Evolutionary conservation across 1,140 invertebrate genomes (phyloP), one percentile per base, ranked within the genome.

Genomic region (Berghia stephanieae): DNA sequence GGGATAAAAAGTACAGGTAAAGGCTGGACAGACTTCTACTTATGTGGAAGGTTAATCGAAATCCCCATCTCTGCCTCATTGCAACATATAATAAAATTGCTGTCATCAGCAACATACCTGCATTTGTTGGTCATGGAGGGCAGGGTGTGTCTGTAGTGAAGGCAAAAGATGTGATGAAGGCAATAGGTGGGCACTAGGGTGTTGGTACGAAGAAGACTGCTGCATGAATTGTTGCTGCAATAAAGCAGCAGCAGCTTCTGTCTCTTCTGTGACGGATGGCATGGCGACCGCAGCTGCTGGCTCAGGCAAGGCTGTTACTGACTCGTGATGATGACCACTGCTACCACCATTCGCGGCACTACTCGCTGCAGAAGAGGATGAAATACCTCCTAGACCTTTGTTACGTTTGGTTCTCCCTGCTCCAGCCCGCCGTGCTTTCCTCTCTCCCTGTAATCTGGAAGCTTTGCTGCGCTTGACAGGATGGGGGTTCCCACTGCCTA

Each of bases 121-220:
- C 72, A 75, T 66, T 43, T 76, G 74, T 63, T 76, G 74, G 6
- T 68, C 74, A 60, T 76, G 74, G 10, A 76, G 63, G 2, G 74
- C 60, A 36, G 74, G 74, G 31, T 76, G 74, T 5, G 74, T 76
- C 18, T 76, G 74, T 34, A 76, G 34, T 0, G 74, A 68, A n/a
- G 74, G 74, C 60, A 76, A 31, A 1, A 76, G 63, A 44, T 76
- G 74, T 10, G 77, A 55, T 1, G 70, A 73, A 49, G 77, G 66
- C 21, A 73, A 70, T 2, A 73, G 77, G 44, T 78, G 69, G 40
- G 57, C 70, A 44, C 67, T 71, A 21, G 77, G 55, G 44, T 72
- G 70, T 31, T 73, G 68, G n/a, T 60, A 68, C 5, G 60, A 67
- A 49, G 77, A 44, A 40, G 63, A 46, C 21, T 52, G 60, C 63